phyloP scores from a whole-genome alignment of 1,140 invertebrate species.

The Zaprionus kolodkinae region DNA sequence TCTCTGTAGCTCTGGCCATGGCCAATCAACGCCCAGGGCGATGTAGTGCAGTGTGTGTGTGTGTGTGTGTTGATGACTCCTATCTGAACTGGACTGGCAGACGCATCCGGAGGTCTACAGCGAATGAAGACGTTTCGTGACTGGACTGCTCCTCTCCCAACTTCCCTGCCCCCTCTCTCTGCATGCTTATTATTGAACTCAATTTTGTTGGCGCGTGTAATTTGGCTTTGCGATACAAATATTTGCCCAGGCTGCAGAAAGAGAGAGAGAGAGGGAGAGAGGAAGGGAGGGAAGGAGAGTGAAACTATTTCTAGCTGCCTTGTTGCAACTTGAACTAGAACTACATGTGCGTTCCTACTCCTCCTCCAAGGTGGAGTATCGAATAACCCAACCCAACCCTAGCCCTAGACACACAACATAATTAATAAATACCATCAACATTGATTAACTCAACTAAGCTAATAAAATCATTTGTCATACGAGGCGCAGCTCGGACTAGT shows the following conservation, averaged over 20 bases:
- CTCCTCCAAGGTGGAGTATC: conserved; percentile 35
- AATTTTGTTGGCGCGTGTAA: conserved; percentile 80
- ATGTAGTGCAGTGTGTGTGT: conserved; percentile 52
- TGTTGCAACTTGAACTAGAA: conserved; percentile 26
- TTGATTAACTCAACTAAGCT: conserved; percentile 83
- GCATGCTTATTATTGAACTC: conserved; percentile 81
- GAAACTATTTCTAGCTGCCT: not conserved
- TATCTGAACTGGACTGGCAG: conserved; percentile 57
- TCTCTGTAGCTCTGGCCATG: conserved; percentile 46
- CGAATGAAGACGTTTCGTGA: conserved; percentile 83
- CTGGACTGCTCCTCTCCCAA: conserved; percentile 32
- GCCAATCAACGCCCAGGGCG: conserved; percentile 74
- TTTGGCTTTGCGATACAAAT: conserved; percentile 76
- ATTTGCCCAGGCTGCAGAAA: conserved; percentile 55
- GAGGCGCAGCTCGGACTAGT: conserved; percentile 74
- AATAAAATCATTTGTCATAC: conserved; percentile 83
- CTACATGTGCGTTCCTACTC: conserved; percentile 39
- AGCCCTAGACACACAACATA: conserved; percentile 63
- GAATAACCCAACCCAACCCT: conserved; percentile 56
- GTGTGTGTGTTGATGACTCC: conserved; percentile 70
- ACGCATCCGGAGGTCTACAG: conserved; percentile 72
- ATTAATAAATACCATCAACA: conserved; percentile 83
- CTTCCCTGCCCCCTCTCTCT: too few species aligned
- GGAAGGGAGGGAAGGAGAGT: too few species aligned
- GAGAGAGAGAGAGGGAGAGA: too few species aligned